Conservation (phyloP, 2,888 invertebrate species). For the Drosophila formosana region DNA sequence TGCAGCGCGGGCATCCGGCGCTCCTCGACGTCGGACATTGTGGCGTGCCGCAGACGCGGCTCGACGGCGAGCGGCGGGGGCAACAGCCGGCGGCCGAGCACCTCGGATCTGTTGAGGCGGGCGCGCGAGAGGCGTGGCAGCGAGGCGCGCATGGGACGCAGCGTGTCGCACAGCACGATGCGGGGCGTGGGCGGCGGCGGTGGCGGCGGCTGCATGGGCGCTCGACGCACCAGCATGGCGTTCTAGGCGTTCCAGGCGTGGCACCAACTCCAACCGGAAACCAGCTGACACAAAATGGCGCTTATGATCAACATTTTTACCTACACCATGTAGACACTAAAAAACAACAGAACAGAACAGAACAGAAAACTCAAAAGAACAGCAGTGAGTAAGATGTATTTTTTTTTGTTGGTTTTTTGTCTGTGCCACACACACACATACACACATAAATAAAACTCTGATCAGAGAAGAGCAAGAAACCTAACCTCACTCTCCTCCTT, state of each 20-base stretch:
- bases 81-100: constrained; percentile 83
- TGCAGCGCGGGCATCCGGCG: constrained; percentile 79
- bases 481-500: too few relatives aligned
- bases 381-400: constrained; percentile 15
- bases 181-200: constrained; percentile 66
- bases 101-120: constrained; percentile 83
- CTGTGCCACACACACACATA: not conserved
- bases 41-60: constrained; percentile 78
- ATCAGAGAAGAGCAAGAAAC: too few relatives aligned
- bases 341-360: constrained; percentile 9
- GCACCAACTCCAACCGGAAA: constrained; percentile 14
- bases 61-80: constrained; percentile 69
- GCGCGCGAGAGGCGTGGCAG: constrained; percentile 84
- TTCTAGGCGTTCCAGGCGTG: constrained; percentile 80
- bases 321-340: constrained; percentile 20
- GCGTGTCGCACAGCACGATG: constrained; percentile 83
- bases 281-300: constrained; percentile 69
- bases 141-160: constrained; percentile 84
- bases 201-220: constrained; percentile 73
- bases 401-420: too few relatives aligned
- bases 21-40: constrained; percentile 85
- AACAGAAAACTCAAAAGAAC: constrained; percentile 8
- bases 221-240: constrained; percentile 85
- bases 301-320: constrained; percentile 69
- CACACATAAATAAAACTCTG: not conserved